Percentiles rank a stretch among this genome's conserved stretches.
These are phyloP conservation scores for Percina caprodes DNA, from an alignment of 2,113 vertebrate species.

Conservation along the genomic window DNA sequence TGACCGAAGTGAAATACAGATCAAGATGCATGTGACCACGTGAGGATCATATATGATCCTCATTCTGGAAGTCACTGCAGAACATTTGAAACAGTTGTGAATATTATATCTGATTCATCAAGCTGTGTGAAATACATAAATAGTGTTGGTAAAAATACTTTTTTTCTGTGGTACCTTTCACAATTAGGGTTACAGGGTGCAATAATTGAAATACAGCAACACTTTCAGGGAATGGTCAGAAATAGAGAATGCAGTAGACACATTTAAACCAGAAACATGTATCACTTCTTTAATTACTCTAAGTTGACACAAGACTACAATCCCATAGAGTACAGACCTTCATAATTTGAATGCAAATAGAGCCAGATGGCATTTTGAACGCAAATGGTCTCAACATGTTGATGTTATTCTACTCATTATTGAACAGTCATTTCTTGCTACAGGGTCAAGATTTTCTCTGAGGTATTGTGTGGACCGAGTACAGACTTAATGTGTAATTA, in stretches of 20 bases:
- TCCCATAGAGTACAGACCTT: constrained; percentile 1
- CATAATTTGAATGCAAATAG: constrained; percentile 42
- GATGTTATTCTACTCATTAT: constrained; percentile 37
- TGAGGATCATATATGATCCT: not conserved
- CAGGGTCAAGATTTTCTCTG: not conserved
- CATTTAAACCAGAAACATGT: not conserved
- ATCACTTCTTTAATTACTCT: not conserved
- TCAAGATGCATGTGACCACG: not conserved
- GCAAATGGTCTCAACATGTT: constrained; percentile 36
- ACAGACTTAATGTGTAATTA: constrained; percentile 19
- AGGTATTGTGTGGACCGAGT: constrained; percentile 4
- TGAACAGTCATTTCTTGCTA: constrained; percentile 25
- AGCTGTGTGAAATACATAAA: not conserved
- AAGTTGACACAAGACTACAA: not conserved
- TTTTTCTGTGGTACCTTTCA: not conserved
- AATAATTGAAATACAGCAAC: not conserved
- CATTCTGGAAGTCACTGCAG: not conserved
- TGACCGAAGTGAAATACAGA: not conserved
- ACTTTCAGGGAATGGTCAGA: not conserved
- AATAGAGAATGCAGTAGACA: not conserved
- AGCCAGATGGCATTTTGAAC: constrained; percentile 51
- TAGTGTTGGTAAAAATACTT: not conserved
- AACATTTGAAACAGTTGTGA: no score
- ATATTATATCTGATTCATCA: not conserved
- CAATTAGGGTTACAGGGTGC: not conserved